Evolutionary conservation across 2,888 invertebrate genomes (phyloP).

Genomic region (Drosophila heteroneura): DNA sequence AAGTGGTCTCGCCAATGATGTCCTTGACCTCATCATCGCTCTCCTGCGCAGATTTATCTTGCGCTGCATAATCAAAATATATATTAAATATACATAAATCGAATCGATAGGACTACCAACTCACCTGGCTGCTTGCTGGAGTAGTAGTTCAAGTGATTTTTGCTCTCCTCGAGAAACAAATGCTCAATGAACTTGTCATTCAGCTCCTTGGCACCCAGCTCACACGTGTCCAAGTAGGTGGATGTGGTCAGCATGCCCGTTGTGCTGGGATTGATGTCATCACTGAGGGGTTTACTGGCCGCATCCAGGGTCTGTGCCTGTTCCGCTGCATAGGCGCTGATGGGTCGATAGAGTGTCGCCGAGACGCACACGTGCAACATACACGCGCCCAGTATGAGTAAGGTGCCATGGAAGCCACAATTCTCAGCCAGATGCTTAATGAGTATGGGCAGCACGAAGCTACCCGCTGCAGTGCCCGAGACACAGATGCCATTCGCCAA

Average conservation of each 20-base stretch:
- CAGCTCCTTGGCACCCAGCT: constrained; percentile 75
- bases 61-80: constrained; percentile 29
- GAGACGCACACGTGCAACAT: constrained; percentile 92
- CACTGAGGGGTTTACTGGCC: constrained; percentile 72
- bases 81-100: not conserved
- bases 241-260: constrained; percentile 84
- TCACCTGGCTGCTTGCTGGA: constrained; percentile 77
- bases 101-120: not conserved
- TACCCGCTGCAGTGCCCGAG: constrained; percentile 92
- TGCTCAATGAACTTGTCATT: constrained; percentile 85
- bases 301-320: constrained; percentile 61
- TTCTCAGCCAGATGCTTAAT: constrained; percentile 89
- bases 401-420: constrained; percentile 91
- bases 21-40: constrained; percentile 87
- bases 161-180: constrained; percentile 85
- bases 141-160: constrained; percentile 85
- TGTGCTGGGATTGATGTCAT: constrained; percentile 81
- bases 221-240: constrained; percentile 85
- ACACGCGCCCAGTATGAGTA: constrained; percentile 89
- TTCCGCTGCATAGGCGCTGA: constrained; percentile 78
- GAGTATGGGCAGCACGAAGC: constrained; percentile 91
- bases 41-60: constrained; percentile 81
- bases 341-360: constrained; percentile 89
- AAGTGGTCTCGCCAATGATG: constrained; percentile 86
- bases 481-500: constrained; percentile 93